Base-by-base conservation (phyloP, 2,888 invertebrate genomes). In the Andrena haemorrhoa region DNA sequence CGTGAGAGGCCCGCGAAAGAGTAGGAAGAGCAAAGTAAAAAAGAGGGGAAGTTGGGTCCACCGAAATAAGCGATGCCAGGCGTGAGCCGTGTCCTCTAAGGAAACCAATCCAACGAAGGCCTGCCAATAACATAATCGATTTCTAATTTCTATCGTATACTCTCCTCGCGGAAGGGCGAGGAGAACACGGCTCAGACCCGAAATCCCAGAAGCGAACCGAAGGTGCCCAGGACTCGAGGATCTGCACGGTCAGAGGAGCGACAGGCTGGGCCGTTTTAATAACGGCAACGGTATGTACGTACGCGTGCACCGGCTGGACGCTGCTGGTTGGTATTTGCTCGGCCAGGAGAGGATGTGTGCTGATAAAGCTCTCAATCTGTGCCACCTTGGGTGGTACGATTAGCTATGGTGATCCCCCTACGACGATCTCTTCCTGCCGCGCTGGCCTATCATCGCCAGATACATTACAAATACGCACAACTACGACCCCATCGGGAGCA, bases 381-480 rank as follows among this genome's bases (percentile, higher is more conserved):
- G 93, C 93, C 93, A 93, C 93, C 93, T 93, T 93, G 93, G 93
- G 92, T 93, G 93, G 93, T 93, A 93, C 92, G 90, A 93, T 93
- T 90, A 92, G 92, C 90, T 91, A 89, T 91, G 90, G 90, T 88
- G 87, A 91, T 88, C 91, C 92, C 91, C 92, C 91, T 91, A 90
- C 90, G 90, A 89, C 90, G 91, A 92, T 92, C 92, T 91, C 92
- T 92, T 92, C 93, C 93, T 93, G 93, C 91, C 92, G 87, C 78
- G 86, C 88, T 84, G 88, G 89, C 84, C 90, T 90, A 92, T 92
- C 92, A 91, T 91, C 90, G 89, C 82, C 86, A 81, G 82, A 83
- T 86, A 76, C 75, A 79, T 83, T 89, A 89, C 90, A 89, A 89
- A 89, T 89, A 88, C 81, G 61, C 82, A 74, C 78, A 78, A 76